Percentiles rank a stretch among this genome's conserved stretches.
These are phyloP conservation scores for Erethizon dorsatum DNA, from an alignment of 2,797 vertebrate species.

Conservation along the genomic window DNA sequence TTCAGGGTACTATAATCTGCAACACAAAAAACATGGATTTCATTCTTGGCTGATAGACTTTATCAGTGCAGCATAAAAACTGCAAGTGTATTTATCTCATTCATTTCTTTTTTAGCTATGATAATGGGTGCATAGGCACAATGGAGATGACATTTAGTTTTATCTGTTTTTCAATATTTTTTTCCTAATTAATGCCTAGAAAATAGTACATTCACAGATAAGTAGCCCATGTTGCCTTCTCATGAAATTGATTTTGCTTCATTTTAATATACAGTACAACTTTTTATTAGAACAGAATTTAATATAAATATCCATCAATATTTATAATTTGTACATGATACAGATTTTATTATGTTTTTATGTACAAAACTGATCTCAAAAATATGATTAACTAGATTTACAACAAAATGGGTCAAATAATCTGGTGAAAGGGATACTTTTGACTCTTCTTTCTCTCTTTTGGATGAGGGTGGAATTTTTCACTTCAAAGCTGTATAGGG, in stretches of 20 bases:
- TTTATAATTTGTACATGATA: conserved; percentile 73
- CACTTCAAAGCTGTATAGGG: conserved; percentile 1
- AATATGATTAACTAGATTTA: conserved; percentile 67
- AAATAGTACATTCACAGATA: conserved; percentile 77
- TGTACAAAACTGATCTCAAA: conserved; percentile 50
- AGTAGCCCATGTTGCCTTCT: background rate
- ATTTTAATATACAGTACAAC: conserved; percentile 70
- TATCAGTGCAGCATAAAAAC: conserved; percentile 81
- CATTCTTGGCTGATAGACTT: conserved; percentile 80
- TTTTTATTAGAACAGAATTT: conserved; percentile 81
- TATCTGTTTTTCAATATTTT: conserved; percentile 74
- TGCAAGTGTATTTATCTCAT: conserved; percentile 76
- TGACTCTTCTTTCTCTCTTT: conserved; percentile 33
- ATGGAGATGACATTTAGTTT: conserved; percentile 73
- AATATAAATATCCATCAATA: conserved; percentile 75
- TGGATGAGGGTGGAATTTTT: conserved; percentile 40
- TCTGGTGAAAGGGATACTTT: conserved; percentile 36
- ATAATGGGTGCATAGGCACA: conserved; percentile 75
- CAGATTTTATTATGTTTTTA: conserved; percentile 60
- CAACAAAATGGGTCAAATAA: conserved; percentile 68
- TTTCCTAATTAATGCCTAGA: conserved; percentile 79
- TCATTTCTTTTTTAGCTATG: conserved; percentile 70
- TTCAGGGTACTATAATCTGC: background rate
- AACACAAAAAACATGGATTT: conserved; percentile 72
- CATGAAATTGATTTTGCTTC: conserved; percentile 85